Evolutionary conservation across 1,140 invertebrate species (phyloP), one percentile per base, ranked within the genome.

Genomic region (Oedothorax gibbosus): DNA sequence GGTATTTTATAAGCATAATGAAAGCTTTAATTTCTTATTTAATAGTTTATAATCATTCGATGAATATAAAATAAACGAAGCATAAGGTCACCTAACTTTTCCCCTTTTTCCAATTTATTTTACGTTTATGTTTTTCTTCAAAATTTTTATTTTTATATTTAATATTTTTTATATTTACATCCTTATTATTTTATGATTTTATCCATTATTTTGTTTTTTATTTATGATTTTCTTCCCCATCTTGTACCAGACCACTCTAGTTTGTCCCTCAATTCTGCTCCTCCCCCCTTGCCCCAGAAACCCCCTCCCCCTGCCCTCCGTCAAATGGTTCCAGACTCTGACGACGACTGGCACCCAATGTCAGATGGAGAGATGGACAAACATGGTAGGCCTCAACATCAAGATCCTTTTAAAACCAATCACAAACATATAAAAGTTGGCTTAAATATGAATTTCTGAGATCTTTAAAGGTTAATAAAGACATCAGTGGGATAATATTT

Each of bases 271-370:
- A 82, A 71, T 78, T 60, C 85, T 80, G 77, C 79, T 54, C 85
- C 85, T 12, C 85, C 85, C 14, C 85, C 85, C 7, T 71, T 86
- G 51, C 85, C 85, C 49, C 72, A 86, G 51, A 86, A 86, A 75
- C 85, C 85, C 73, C 85, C 85, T 62, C 85, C 85, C 49, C 35
- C 62, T 14, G 53, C 78, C 18, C 20, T 77, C 7, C 69, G 21
- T 20, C 78, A 76, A 15, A 68, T 12, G 14, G 49, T 84, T 49
- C 81, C 81, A 14, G 85, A 86, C 64, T 86, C 85, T 14, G 85
- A 86, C 64, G 85, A 86, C 56, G 85, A 86, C 21, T 86, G 76
- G 72, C 78, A 82, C 66, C 68, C 64, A 8, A 80, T 73, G 71
- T 86, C 85, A 18, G 85, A 86, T 51, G 71, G 79, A n/a, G 85